Percentiles rank a stretch among this genome's conserved stretches.
Conservation (phyloP, 1,140 invertebrate genomes). For the Sesamia nonagrioides region DNA sequence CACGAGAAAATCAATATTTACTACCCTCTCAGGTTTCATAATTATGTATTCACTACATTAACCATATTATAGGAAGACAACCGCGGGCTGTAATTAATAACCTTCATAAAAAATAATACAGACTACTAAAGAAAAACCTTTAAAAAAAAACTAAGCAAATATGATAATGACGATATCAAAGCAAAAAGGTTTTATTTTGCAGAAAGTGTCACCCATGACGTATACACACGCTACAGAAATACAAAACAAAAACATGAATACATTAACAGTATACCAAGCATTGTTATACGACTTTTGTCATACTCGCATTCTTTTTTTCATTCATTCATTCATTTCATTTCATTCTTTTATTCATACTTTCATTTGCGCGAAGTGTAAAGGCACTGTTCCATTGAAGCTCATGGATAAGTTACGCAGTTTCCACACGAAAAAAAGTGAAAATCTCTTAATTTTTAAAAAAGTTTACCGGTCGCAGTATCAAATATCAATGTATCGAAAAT, state of each 20-base stretch:
- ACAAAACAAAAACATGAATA: constrained; percentile 46
- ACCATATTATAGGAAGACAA: background rate
- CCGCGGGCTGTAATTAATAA: background rate
- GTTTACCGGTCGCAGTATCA: no score
- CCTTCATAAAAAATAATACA: background rate
- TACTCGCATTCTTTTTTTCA: no score
- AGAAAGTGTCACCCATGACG: background rate
- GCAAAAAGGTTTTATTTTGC: constrained; percentile 1
- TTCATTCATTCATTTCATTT: no score
- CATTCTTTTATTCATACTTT: no score
- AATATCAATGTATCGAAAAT: no score
- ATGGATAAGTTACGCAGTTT: no score
- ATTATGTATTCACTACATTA: background rate
- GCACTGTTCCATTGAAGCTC: background rate
- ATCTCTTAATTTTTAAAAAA: no score
- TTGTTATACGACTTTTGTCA: constrained; percentile 35
- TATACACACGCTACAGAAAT: background rate
- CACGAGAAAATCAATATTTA: background rate
- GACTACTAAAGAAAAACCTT: background rate
- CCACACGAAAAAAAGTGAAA: no score
- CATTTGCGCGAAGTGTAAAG: background rate
- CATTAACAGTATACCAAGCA: constrained; percentile 25
- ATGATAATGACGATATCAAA: background rate
- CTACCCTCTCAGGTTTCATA: background rate
- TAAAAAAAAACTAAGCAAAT: background rate